Base-by-base conservation (phyloP, 2,113 vertebrate genomes). In the Geococcyx californianus region DNA sequence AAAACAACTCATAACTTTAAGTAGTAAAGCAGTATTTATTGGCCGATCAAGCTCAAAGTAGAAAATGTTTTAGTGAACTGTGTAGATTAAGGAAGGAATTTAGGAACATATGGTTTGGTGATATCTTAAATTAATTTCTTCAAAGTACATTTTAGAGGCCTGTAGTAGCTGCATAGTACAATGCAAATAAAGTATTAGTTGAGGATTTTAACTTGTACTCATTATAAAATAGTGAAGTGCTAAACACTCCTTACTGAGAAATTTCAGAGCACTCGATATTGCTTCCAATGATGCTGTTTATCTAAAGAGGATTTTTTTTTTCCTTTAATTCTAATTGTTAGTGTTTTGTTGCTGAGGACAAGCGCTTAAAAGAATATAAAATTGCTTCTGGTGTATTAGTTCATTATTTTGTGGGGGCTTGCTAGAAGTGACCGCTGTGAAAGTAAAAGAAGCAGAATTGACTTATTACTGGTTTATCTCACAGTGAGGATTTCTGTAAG, bases 1-100 rank as follows among this genome's bases (percentile, higher is more conserved):
- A 94, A 93, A 92, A 77, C 77, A 93, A 94, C 93, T 97, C 74
- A 80, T 90, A 96, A 87, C 87, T 94, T 45, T 54, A 83, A 76
- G 62, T 49, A 86, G 84, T 93, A 96, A 94, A 94, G 33, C 49
- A 60, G 47, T 86, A 95, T 96, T 91, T 95, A 90, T 93, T 94
- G 92, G 75, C 59, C 7, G 59, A 84, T 92, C 56, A 47, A 86
- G 45, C 95, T 87, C 33, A 63, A 28, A 94, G 87, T 40, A 68
- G 62, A 80, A 77, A 84, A 76, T 79, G 60, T 90, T 92, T 87
- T 67, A 66, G 84, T 78, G 80, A 90, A 72, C 47, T 63, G n/a
- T 85, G 49, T 49, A 73, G 90, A 62, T 80, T 75, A 87, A 87
- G 89, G 45, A 89, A 52, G 80, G 69, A 93, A 75, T 96, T 96